Conservation (phyloP, 2,888 invertebrate species). For the Idaea dimidiata region DNA sequence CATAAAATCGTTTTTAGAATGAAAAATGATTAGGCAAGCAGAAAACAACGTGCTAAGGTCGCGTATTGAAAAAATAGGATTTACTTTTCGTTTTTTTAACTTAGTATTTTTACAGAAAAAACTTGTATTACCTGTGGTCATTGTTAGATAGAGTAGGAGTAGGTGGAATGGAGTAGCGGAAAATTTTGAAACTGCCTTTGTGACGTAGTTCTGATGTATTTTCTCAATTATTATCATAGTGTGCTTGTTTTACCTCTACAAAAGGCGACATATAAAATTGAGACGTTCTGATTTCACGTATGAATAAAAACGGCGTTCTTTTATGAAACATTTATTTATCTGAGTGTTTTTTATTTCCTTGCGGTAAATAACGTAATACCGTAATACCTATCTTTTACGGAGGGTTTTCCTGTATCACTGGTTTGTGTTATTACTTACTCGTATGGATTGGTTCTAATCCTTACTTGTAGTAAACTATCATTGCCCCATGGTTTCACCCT, state of each 20-base stretch:
- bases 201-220: background rate
- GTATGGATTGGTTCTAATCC: background rate
- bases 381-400: background rate
- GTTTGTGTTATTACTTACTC: background rate
- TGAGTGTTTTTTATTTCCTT: conserved; percentile 1
- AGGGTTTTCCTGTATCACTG: background rate
- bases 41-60: no score
- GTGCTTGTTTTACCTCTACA: background rate
- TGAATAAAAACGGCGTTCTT: conserved; percentile 1
- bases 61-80: no score
- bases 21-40: no score
- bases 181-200: background rate
- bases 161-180: no score
- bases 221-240: background rate
- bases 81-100: no score
- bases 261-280: background rate
- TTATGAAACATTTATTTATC: conserved; percentile 1
- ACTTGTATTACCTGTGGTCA: no score
- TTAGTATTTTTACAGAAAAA: no score
- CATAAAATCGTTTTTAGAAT: no score
- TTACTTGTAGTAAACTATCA: no score
- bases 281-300: background rate
- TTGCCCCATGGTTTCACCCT: no score
- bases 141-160: no score
- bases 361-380: background rate